A percentile compares a stretch with the other conserved stretches of the same genome.
These are phyloP conservation scores for Hydractinia symbiolongicarpus DNA, from an alignment of 30 jellyfish, hydroid and myxozoan species.

Conservation along the genomic window DNA sequence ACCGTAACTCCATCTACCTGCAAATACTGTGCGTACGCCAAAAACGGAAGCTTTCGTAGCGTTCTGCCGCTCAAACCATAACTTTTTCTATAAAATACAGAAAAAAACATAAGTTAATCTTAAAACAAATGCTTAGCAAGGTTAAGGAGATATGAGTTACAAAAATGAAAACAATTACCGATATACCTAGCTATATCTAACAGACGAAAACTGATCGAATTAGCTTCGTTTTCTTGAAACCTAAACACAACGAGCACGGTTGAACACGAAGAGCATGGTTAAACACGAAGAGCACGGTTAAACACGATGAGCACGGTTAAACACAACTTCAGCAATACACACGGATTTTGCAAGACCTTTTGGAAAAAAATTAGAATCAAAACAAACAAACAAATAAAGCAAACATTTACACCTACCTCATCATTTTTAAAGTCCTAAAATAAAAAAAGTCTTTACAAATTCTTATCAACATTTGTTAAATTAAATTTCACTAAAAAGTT, in stretches of 20 bases:
- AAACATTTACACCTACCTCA: constrained; percentile 43
- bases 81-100: constrained; percentile 56
- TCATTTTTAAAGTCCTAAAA: constrained; percentile 60
- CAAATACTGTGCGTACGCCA: constrained; percentile 81
- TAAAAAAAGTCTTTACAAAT: background rate
- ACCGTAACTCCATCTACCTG: constrained; percentile 43
- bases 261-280: background rate
- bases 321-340: background rate
- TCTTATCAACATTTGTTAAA: background rate
- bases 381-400: background rate
- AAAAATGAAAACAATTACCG: background rate
- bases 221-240: constrained; percentile 88
- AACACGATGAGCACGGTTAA: background rate
- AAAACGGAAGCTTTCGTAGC: constrained; percentile 85
- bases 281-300: background rate
- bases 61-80: constrained; percentile 89
- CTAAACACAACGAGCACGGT: constrained; percentile 25
- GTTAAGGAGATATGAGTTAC: background rate
- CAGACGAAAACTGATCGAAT: constrained; percentile 64
- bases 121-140: background rate
- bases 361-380: background rate
- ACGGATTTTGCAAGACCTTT: background rate
- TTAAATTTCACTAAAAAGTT: background rate
- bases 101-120: background rate
- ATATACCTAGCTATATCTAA: constrained; percentile 74